Evolutionary conservation across 2,888 invertebrate species (phyloP), one percentile per base, ranked within the genome.

Genomic region (Carabus problematicus): DNA sequence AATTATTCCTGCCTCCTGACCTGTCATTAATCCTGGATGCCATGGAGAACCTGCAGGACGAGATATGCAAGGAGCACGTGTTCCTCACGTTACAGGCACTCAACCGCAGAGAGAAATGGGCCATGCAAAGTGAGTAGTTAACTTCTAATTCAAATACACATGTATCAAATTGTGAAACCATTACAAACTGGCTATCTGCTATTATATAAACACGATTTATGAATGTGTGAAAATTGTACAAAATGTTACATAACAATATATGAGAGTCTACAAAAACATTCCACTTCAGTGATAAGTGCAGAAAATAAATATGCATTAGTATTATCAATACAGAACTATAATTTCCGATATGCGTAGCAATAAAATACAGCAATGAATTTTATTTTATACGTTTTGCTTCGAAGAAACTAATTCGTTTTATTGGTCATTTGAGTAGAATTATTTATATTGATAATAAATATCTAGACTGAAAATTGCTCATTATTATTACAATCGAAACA

Each of bases 31-130:
- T 87, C 9, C 81, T 82, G 2, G 82, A 83, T 74, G 85, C 85
- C 19, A 79, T 86, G 45, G 81, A 83, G 8, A 82, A 82, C 70
- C 82, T 86, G 43, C 78, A 83, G 71, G 84, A 84, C 64, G 78
- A 79, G 41, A 74, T 78, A 1, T 87, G 87, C 76, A 81, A 84
- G 68, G 82, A 84, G 49, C 86, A 87, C 67, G 85, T 84, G 0
- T 81, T 82, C 71, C 78, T 80, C 64, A 83, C 85, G 49, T 75
- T 86, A 71, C 82, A 84, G 74, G 85, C 84, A 67, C 77, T 86
- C 69, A 79, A 84, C 9, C 76, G 79, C 75, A 84, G 85, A 73
- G 84, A 85, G 71, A 70, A 59, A 70, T 74, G 74, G 74, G 74
- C 73, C 8, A 70, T 73, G 58, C 70, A 70, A 66, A 72, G 74